Conservation (phyloP, 1,140 invertebrate species). For the Zaprionus gabonicus region DNA sequence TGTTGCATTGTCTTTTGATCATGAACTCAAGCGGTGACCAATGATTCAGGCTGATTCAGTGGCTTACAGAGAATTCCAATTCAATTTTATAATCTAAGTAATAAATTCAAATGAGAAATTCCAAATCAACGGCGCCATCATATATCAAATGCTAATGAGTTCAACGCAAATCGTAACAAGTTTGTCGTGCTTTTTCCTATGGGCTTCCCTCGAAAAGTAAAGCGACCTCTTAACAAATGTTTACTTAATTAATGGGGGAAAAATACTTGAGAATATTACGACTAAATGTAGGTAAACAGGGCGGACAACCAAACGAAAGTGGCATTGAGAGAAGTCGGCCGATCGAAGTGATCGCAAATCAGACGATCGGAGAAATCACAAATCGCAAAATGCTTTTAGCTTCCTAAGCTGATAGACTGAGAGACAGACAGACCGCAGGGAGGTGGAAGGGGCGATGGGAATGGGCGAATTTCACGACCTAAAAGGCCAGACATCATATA, state of each 20-base stretch:
- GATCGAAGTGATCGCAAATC: neutral
- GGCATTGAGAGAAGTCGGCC: conserved; percentile 17
- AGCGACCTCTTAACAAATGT: conserved; percentile 47
- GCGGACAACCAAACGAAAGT: conserved; percentile 34
- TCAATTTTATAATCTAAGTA: conserved; percentile 4
- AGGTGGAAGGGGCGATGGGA: neutral
- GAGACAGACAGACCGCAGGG: neutral
- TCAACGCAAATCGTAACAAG: conserved; percentile 49
- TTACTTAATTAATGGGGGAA: conserved; percentile 74
- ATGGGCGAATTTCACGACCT: conserved; percentile 11
- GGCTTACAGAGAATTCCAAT: conserved; percentile 43
- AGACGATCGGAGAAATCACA: conserved; percentile 7
- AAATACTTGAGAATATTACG: conserved; percentile 51
- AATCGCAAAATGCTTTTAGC: conserved; percentile 35
- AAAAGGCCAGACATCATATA: neutral
- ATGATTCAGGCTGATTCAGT: conserved; percentile 50
- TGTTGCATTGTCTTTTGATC: conserved; percentile 47
- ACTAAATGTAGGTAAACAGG: conserved; percentile 50
- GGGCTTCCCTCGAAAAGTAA: conserved; percentile 59
- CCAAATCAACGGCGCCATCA: conserved; percentile 46
- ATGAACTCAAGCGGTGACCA: conserved; percentile 38
- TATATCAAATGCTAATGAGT: conserved; percentile 62
- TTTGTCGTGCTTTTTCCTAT: conserved; percentile 28
- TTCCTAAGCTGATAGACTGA: conserved; percentile 24
- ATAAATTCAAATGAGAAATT: conserved; percentile 38